Base-by-base conservation (phyloP, 2,113 vertebrate species). In the Phainopepla nitens region DNA sequence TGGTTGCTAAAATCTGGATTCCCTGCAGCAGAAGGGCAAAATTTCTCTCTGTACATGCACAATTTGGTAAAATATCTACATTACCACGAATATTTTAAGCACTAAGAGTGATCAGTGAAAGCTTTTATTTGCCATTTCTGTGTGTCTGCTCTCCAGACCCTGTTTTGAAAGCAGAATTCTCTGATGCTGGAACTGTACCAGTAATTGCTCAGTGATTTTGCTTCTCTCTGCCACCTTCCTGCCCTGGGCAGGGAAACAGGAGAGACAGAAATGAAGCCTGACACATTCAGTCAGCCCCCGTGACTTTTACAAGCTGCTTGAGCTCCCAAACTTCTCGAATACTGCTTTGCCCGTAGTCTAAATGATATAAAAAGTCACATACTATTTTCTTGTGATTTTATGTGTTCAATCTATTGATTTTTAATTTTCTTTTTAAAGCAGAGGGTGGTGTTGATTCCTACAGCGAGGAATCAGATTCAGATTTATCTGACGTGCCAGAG, bases 381-480 rank as follows among this genome's bases (percentile, higher is more conserved):
- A 5, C 23, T 51, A 4, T 72, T 92, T 92, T 44, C 29, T 45
- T 53, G 60, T 58, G 35, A 36, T 53, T 64, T 24, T 9, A 15
- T 35, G 13, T 35, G 29, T 68, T 64, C 45, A 42, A 2, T 62
- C 27, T 31, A 4, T 42, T 54, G 42, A 19, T 82, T 36, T 85
- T 78, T 24, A 79, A 14, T 4, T 19, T 45, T 47, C 17, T 75
- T 82, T 79, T 50, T 33, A 2, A 71, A 92, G 66, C 97, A 99
- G 99, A 99, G 73, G 98, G 98, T 6, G 98, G 98, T 16, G 97
- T 98, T 1, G 99, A 99, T 97, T 99, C 99, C 24, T 99, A 99
- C 97, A 99, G 99, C 24, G 99, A 99, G 51, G 99, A 99, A 96
- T 99, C 99, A 0, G 99, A 99, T 96, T 99, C 99, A 0, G 99